Conservation (phyloP, 2,888 invertebrate species). For the Thysanoteuthis rhombus region DNA sequence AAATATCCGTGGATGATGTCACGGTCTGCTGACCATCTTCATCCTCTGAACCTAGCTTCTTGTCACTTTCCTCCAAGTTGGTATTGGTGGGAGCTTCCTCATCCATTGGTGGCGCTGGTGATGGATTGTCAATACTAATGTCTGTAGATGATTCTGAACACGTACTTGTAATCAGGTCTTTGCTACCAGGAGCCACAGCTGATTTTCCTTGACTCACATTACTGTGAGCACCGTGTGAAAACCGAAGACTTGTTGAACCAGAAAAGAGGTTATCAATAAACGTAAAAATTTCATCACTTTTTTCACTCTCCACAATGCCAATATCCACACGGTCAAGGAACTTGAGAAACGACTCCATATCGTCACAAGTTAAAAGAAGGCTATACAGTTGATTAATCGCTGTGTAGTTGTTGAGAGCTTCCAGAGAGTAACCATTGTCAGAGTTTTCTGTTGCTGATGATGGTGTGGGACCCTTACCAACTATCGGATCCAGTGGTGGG, state of each 20-base stretch:
- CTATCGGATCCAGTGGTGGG: not conserved
- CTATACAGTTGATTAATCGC: not conserved
- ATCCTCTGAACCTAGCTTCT: conserved; percentile 33
- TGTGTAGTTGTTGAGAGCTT: not conserved
- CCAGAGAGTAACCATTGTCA: not conserved
- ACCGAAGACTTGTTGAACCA: not conserved
- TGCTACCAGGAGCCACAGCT: not conserved
- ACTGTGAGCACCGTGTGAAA: not conserved
- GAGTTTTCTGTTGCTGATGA: not conserved
- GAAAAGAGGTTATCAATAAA: conserved; percentile 32
- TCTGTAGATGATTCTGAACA: conserved; percentile 23
- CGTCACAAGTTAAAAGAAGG: not conserved
- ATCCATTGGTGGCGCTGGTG: conserved; percentile 26
- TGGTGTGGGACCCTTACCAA: not conserved
- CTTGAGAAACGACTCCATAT: conserved; percentile 14
- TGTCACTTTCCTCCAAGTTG: conserved; percentile 38
- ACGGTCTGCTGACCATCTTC: conserved; percentile 35
- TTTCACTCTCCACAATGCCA: conserved; percentile 16
- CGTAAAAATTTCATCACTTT: not conserved
- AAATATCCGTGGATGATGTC: conserved; percentile 40
- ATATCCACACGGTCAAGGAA: not conserved
- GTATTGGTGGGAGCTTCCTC: conserved; percentile 36
- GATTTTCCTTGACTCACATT: not conserved
- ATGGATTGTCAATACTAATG: not conserved
- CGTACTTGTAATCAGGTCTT: not conserved